Evolutionary conservation across 1,140 invertebrate species (phyloP), one percentile per base, ranked within the genome.

Genomic region (Lordiphosa collinella): DNA sequence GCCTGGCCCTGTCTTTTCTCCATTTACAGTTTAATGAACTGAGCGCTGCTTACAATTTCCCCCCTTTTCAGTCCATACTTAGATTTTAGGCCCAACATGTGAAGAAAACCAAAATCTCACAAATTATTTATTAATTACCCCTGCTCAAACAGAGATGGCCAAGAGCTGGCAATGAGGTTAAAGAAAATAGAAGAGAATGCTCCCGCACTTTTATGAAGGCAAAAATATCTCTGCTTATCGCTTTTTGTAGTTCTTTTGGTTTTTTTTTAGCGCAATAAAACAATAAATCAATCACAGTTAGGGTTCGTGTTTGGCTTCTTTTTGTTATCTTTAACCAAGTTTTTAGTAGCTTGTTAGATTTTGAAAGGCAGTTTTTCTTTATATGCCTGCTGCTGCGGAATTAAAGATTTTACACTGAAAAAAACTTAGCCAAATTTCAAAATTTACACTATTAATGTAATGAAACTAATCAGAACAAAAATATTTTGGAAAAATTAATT

Each of bases 101-200:
- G 68, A 82, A 65, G 60, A 70, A 67, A 69, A 60, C 51, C 61
- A 67, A 61, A 52, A 50, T 36, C 65, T 72, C 71, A 76, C 66
- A 82, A 80, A 80, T 82, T 82, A 80, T 76, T 82, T 82, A 82
- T 80, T 80, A 80, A 80, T 82, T 82, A 72, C 71, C 61, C 44
- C 6, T 13, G 32, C 49, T 25, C 31, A 25, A 18, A 18, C 16
- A 18, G 22, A 25, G 22, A 6, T 25, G 22, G 22, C 22, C 22
- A 25, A 25, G 22, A 25, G 22, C 22, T 44, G 8, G 16, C 47
- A 36, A 36, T 16, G 22, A 43, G 40, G 18, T 25, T 25, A 25
- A 12, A 43, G 5, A 43, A 9, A 25, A 8, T 7, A 4, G 18
- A 25, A 44, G 18, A 12, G 11, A 44, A 53, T 49, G 47, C 63